Evolutionary conservation across 2,888 invertebrate genomes (phyloP), one percentile per base, ranked within the genome.

Genomic region (Zelleria hepariella): DNA sequence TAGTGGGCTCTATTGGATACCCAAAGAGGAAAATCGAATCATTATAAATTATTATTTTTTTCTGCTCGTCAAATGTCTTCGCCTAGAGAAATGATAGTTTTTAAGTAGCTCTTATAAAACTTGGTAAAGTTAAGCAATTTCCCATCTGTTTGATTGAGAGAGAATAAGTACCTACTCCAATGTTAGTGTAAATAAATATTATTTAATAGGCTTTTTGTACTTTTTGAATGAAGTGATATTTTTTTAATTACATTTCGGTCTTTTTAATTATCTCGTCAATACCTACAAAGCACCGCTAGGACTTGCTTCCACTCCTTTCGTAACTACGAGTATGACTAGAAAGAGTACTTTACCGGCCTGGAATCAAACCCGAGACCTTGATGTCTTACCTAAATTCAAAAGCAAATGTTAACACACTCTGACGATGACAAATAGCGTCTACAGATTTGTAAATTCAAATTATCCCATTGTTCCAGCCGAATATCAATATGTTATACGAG

Each of bases 141-240:
- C 32, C 32, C 32, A 42, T 42, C 32, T 42, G 10, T 10, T 42
- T 42, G 10, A 42, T 42, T 42, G 32, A 42, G 32, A 42, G 15
- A 10, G 15, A 4, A 42, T 63, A 63, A 69, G n/a, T n/a, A n/a
- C n/a, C n/a, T 42, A 42, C 32, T 42, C 32, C 32, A 10, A 42
- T n/a, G n/a, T 10, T 42, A 42, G 32, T 82, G 82, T 82, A 81
- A 77, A 82, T 82, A 82, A n/a, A n/a, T n/a, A n/a, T n/a, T n/a
- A n/a, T n/a, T n/a, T 70, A 72, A 42, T 78, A 74, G 73, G 67
- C 72, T 70, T 70, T 72, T 74, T 75, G 63, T 75, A 68, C 68
- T 49, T 47, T 18, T 47, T 18, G n/a, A 57, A 60, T 60, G 55
- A 54, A 60, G 58, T 58, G 60, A 60, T 48, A 58, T 61, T 64